Percentiles rank a stretch among this genome's conserved stretches.
Evolutionary conservation across 2,797 vertebrate genomes (phyloP).

Genomic region (Onychomys arenicola): DNA sequence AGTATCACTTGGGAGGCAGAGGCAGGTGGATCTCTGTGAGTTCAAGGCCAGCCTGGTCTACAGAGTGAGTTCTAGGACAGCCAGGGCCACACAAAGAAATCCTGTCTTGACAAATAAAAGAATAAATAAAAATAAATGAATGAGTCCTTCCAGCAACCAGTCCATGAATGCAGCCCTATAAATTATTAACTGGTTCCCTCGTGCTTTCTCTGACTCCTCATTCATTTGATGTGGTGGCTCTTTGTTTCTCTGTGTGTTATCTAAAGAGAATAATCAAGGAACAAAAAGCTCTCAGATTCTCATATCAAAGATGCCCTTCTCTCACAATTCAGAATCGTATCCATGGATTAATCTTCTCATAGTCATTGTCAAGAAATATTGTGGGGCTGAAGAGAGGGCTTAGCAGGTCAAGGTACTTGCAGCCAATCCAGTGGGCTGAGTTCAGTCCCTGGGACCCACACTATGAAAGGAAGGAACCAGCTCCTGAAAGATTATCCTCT

Average conservation of each 20-base stretch:
- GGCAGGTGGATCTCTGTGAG: not conserved
- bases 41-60: not conserved
- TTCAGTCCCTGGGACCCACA: not conserved
- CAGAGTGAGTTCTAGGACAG: not conserved
- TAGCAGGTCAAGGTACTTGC: not conserved
- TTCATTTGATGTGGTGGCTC: not conserved
- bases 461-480: not conserved
- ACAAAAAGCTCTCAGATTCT: not conserved
- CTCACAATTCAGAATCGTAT: not conserved
- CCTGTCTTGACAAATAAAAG: not conserved
- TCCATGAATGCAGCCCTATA: not conserved
- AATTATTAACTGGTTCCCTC: not conserved
- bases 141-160: not conserved
- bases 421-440: not conserved
- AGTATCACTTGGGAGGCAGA: not conserved
- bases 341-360: not conserved
- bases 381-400: not conserved
- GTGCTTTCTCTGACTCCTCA: not conserved
- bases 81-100: not conserved
- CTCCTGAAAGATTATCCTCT: not conserved
- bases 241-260: slow-evolving; percentile 16
- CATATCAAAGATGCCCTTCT: not conserved
- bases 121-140: not conserved
- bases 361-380: not conserved
- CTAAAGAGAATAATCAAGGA: not conserved